Evolutionary conservation across 2,888 invertebrate genomes (phyloP), one percentile per base, ranked within the genome.

Genomic region (Cylindroiulus punctatus): DNA sequence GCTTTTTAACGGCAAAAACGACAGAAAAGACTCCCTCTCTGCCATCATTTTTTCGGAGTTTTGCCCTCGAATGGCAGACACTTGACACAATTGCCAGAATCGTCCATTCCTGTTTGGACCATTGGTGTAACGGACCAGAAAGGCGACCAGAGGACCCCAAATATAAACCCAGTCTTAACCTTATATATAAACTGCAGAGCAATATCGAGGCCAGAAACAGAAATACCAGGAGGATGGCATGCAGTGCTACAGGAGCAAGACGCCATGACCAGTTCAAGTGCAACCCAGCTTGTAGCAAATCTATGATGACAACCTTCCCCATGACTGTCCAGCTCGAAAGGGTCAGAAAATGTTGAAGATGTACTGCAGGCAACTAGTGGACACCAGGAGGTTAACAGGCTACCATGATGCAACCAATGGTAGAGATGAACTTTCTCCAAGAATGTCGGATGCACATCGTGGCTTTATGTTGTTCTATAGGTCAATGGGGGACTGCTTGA

Each of bases 71-170:
- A 57, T 19, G 57, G 57, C 19, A n/a, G 26, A 22, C 26, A 65
- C 65, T 65, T 65, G 65, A 65, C 65, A 65, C 65, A 65, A 26
- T 65, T 65, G 40, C 40, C 83, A 83, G n/a, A 83, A 83, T 19
- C 40, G 83, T 83, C 83, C 83, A 83, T 36, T 83, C 83, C 83
- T 32, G 26, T 83, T 83, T 83, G 83, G 83, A 17, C 83, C 83
- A 42, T n/a, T 17, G 32, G 44, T 42, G 83, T 36, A 83, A 83
- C 44, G 22, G 44, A 42, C 83, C 83, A 36, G 83, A 83, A 83
- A 83, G 5, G 26, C 36, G 83, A 26, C 3, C 1, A 8, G 32
- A 81, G 52, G 52, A 52, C 52, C 52, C 52, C 52, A 52, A n/a
- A 52, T n/a, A 52, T 52, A 52, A 65, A 65, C 65, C 65, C 65